Conservation (phyloP, 2,888 invertebrate genomes). For the Drosophila lacicola region DNA sequence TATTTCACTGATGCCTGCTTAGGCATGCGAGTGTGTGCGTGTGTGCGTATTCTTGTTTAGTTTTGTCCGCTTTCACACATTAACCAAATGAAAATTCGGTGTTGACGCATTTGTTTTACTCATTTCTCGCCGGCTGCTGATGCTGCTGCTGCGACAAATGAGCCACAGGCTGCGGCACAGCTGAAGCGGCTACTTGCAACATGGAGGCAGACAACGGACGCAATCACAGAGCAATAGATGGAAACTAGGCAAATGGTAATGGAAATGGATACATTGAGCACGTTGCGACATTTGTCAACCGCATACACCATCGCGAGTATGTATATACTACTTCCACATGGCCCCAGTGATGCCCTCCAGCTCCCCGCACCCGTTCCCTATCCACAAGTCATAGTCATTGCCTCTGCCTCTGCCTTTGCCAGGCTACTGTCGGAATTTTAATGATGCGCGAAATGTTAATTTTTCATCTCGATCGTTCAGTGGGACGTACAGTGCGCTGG, state of each 20-base stretch:
- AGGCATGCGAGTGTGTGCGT: constrained; percentile 25
- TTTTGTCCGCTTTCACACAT: constrained; percentile 74
- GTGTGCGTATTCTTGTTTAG: constrained; percentile 46
- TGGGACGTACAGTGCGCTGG: constrained; percentile 20
- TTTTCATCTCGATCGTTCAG: constrained; percentile 72
- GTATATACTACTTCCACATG: constrained; percentile 57
- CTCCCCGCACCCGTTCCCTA: neutral
- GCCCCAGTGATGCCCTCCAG: constrained; percentile 16
- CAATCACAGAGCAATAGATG: constrained; percentile 52
- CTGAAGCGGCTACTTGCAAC: constrained; percentile 60
- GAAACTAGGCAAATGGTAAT: constrained; percentile 42
- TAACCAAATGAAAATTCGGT: constrained; percentile 82
- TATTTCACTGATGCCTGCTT: constrained; percentile 69
- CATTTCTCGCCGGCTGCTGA: constrained; percentile 47
- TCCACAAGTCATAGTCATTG: constrained; percentile 8
- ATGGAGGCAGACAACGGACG: constrained; percentile 1
- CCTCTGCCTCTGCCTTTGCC: constrained; percentile 1
- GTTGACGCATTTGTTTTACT: constrained; percentile 81
- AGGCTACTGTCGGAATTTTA: constrained; percentile 70
- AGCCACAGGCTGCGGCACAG: constrained; percentile 68
- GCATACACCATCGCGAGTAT: constrained; percentile 21
- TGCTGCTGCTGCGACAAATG: constrained; percentile 66
- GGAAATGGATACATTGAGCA: constrained; percentile 77
- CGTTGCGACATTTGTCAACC: constrained; percentile 79
- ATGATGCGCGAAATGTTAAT: constrained; percentile 80